A percentile compares a stretch with the other conserved stretches of the same genome.
Conservation (phyloP, 2,113 vertebrate species). For the Protomyctophum bolini region DNA sequence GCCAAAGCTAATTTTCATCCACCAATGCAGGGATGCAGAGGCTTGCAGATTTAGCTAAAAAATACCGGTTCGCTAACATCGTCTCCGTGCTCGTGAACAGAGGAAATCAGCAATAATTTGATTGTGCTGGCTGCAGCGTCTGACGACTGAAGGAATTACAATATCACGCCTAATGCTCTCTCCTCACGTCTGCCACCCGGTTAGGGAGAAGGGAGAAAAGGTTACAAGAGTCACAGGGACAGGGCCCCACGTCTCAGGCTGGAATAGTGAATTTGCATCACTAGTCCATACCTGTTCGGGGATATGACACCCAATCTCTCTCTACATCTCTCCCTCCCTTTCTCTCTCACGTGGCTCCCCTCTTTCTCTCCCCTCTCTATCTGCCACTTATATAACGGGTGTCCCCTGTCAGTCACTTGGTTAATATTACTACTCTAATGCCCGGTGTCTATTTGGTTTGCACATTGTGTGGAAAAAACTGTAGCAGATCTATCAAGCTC, state of each 20-base stretch:
- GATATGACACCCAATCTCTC: too few relatives aligned
- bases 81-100: not conserved
- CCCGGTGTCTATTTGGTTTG: not conserved
- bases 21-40: too few relatives aligned
- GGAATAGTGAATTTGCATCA: conserved; percentile 53
- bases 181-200: not conserved
- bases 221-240: conserved; percentile 22
- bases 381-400: too few relatives aligned
- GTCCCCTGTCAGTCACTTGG: conserved; percentile 31
- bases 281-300: conserved; percentile 36
- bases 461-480: too few relatives aligned
- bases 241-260: conserved; percentile 22
- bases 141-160: conserved; percentile 21
- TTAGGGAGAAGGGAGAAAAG: conserved; percentile 15
- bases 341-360: too few relatives aligned
- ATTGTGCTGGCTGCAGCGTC: not conserved
- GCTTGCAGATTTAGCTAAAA: too few relatives aligned
- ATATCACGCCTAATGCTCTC: conserved; percentile 32
- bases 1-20: too few relatives aligned
- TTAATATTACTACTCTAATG: conserved; percentile 43
- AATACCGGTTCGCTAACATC: too few relatives aligned
- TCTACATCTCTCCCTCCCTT: too few relatives aligned
- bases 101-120: not conserved
- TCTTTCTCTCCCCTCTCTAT: too few relatives aligned
- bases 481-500: conserved; percentile 8